Conservation (phyloP, 2,797 vertebrate species). For the Neostethus bicornis region DNA sequence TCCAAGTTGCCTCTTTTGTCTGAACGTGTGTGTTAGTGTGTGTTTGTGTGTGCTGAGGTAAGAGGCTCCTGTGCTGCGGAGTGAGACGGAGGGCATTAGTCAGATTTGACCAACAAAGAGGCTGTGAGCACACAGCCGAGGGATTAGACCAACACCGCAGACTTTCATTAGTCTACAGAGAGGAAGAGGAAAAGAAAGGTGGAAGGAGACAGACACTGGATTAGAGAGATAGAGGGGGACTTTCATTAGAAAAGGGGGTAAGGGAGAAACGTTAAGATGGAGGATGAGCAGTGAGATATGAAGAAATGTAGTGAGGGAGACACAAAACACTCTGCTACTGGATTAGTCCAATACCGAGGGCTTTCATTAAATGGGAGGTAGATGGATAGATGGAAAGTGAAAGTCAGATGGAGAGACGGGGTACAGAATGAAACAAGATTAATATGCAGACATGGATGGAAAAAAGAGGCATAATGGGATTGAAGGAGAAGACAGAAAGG, state of each 20-base stretch:
- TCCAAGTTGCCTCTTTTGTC: conserved; percentile 16
- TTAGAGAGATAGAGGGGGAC: conserved; percentile 59
- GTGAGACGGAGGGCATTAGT: conserved; percentile 78
- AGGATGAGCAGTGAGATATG: conserved; percentile 55
- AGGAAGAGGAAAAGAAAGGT: conserved; percentile 60
- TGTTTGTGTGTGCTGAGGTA: conserved; percentile 55
- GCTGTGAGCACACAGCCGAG: conserved; percentile 66
- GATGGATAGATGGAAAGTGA: conserved; percentile 36
- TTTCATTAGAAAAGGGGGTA: conserved; percentile 56
- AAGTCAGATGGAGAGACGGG: conserved; percentile 10
- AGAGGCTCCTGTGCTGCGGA: conserved; percentile 65
- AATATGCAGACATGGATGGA: conserved; percentile 17
- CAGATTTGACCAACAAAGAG: conserved; percentile 82
- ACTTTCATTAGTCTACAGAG: conserved; percentile 79
- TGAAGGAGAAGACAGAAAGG: conserved; percentile 11
- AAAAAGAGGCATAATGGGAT: neutral
- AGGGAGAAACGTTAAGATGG: conserved; percentile 54
- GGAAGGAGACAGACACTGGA: conserved; percentile 60
- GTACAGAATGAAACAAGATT: conserved; percentile 23
- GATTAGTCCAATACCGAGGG: conserved; percentile 51
- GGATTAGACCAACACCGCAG: conserved; percentile 79
- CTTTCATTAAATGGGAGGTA: conserved; percentile 54
- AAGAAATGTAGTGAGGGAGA: conserved; percentile 51
- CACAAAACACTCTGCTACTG: conserved; percentile 47
- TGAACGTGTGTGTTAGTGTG: conserved; percentile 25